Conservation (phyloP, 2,113 vertebrate species). For the Odontesthes bonariensis region DNA sequence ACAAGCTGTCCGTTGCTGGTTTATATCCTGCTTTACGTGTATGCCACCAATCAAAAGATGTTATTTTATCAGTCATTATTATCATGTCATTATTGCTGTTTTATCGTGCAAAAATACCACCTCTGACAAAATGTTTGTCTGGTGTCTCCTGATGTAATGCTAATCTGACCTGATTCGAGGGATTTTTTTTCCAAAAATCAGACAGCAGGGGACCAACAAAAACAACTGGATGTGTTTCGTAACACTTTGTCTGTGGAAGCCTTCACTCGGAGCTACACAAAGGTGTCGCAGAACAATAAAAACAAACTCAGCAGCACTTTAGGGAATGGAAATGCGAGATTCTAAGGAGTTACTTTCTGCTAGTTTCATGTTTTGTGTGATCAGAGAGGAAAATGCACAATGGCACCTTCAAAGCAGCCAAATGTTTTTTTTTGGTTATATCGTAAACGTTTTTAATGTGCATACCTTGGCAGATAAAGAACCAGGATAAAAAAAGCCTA, state of each 20-base stretch:
- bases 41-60: not conserved
- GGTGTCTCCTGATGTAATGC: not conserved
- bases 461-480: not conserved
- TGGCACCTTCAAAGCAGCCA: not conserved
- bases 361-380: slow-evolving; percentile 2
- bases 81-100: not conserved
- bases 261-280: not conserved
- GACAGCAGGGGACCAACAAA: slow-evolving; percentile 2
- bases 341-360: slow-evolving; percentile 14
- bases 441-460: not conserved
- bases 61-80: slow-evolving; percentile 1
- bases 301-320: slow-evolving; percentile 1
- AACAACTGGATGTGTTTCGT: not conserved
- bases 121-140: not conserved
- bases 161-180: not conserved
- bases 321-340: slow-evolving; percentile 9
- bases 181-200: not conserved
- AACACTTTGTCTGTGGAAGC: not conserved
- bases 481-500: not conserved
- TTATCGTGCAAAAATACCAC: not conserved
- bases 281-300: not conserved
- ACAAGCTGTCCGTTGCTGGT: slow-evolving; percentile 8
- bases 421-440: not conserved
- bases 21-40: not conserved
- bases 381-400: slow-evolving; percentile 16